Conservation (phyloP, 53 echinoderm and acorn worm species). For the Zoroaster sp. region DNA sequence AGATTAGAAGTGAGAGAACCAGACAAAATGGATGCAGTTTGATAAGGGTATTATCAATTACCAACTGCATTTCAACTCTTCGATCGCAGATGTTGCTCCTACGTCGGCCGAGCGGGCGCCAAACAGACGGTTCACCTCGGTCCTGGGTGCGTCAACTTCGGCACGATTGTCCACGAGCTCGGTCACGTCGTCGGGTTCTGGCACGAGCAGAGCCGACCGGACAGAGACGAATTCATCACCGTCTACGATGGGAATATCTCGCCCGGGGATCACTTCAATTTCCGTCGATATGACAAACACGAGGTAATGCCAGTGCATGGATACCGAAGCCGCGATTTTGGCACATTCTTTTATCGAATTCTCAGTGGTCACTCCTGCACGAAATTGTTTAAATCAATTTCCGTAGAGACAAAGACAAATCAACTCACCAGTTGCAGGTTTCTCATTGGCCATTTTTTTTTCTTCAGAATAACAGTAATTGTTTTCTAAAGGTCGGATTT, state of each 20-base stretch:
- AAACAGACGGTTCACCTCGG: constrained; percentile 76
- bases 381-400: too few species aligned
- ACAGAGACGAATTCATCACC: constrained; percentile 80
- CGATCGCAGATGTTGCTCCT: constrained; percentile 76
- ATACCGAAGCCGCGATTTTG: too few species aligned
- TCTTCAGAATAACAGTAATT: too few species aligned
- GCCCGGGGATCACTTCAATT: constrained; percentile 50
- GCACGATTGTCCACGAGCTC: constrained; percentile 89
- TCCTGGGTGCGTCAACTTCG: constrained; percentile 65
- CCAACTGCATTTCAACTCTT: background rate
- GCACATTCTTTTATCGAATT: too few species aligned
- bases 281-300: constrained; percentile 40
- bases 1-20: background rate
- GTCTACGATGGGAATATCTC: constrained; percentile 66
- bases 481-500: too few species aligned
- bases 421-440: too few species aligned
- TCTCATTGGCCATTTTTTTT: too few species aligned
- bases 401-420: too few species aligned
- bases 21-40: background rate
- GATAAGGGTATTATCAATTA: background rate
- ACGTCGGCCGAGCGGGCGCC: constrained; percentile 69
- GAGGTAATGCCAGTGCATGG: background rate
- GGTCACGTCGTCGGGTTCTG: constrained; percentile 92
- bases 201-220: constrained; percentile 98
- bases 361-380: too few species aligned